Evolutionary conservation across 2,797 vertebrate species (phyloP), one percentile per base, ranked within the genome.

Genomic region (Thamnophis elegans): DNA sequence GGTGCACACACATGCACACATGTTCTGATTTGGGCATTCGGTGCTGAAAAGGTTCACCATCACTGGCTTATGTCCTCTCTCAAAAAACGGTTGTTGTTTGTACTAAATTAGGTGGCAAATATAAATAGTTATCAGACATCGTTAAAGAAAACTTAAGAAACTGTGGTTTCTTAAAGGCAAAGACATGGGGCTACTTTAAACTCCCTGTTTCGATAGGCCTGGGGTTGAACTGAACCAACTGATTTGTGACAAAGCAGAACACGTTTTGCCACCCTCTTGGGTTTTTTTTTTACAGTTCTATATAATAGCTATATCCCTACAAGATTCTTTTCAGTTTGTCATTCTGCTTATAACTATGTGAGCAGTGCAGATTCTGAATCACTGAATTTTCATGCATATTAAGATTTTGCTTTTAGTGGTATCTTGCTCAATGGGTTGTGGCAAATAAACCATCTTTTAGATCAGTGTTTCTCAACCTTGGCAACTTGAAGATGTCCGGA

Each of bases 221-320:
- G 65, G 32, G 51, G 47, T 42, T 47, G n/a, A 89, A 32, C 28
- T 32, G 16, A 82, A 56, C 28, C 56, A 89, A 47, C 47, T 86
- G n/a, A 65, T n/a, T 18, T 60, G 28, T 53, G 22, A 86, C 59
- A 58, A 91, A 78, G 54, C 18, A 36, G 55, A n/a, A 14, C 28
- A 32, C 12, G 10, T 18, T 89, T 89, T 14, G 65, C 51, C 62
- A 59, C 54, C 20, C 18, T 25, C 28, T 85, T 58, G 47, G 1
- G 1, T 54, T 58, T 58, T 82, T 92, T 51, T 88, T 92, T 60
- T 90, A 93, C 55, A 88, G 47, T 85, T 82, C 42, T 88, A 54
- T 88, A 85, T 56, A 58, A 56, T 2, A 65, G 51, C 5, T 51
- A 22, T 68, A 47, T 26, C 51, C 42, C 53, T 58, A 20, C 6